Evolutionary conservation across 2,888 invertebrate genomes (phyloP).

Genomic region (Melolontha melolontha): DNA sequence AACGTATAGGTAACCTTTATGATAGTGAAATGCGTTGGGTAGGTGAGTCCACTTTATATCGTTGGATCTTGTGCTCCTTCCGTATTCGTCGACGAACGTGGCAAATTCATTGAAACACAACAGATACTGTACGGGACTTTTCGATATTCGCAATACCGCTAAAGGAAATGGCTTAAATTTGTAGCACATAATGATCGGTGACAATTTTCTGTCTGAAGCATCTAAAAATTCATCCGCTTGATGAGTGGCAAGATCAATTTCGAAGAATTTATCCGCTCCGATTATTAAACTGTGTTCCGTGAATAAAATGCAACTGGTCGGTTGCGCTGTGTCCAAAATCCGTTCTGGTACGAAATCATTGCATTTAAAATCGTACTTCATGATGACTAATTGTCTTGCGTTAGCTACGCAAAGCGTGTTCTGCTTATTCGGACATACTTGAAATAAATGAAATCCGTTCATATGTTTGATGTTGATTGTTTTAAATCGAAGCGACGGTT

Average conservation of each 20-base stretch:
- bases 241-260: constrained; percentile 81
- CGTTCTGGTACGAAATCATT: constrained; percentile 74
- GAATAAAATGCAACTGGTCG: constrained; percentile 81
- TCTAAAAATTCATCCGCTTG: constrained; percentile 79
- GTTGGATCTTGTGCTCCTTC: constrained; percentile 79
- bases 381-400: constrained; percentile 72
- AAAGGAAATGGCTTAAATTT: constrained; percentile 78
- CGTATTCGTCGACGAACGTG: constrained; percentile 86
- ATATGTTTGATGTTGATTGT: constrained; percentile 61
- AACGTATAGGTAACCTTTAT: constrained; percentile 82
- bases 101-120: constrained; percentile 90
- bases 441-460: constrained; percentile 60
- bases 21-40: constrained; percentile 81
- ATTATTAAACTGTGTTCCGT: constrained; percentile 72
- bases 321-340: constrained; percentile 80
- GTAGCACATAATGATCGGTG: constrained; percentile 72
- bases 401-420: constrained; percentile 71
- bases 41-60: constrained; percentile 87
- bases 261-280: constrained; percentile 87
- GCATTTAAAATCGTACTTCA: constrained; percentile 71
- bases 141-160: constrained; percentile 76
- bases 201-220: constrained; percentile 75
- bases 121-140: constrained; percentile 76
- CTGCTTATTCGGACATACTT: constrained; percentile 57
- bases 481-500: constrained; percentile 65